Percentiles rank a stretch among this genome's conserved stretches.
Conservation (phyloP, 2,113 vertebrate species). For the Ceyx melanurus region DNA sequence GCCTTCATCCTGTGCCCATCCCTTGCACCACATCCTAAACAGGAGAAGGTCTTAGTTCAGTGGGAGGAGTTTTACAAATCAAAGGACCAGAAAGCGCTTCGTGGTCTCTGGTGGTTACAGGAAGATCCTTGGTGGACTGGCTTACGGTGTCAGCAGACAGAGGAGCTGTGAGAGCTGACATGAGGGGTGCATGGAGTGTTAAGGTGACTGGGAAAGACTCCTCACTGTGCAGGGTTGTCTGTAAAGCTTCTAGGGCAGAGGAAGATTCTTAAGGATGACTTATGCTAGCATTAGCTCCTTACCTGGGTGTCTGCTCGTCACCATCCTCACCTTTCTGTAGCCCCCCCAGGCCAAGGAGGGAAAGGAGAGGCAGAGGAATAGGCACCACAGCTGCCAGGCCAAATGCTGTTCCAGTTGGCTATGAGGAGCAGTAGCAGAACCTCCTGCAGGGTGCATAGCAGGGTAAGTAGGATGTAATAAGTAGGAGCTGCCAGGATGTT, state of each 20-base stretch:
- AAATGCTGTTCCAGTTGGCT: not conserved
- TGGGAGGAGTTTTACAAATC: not conserved
- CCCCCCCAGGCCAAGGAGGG: not conserved
- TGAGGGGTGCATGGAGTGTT: rapidly evolving
- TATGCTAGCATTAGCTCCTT: not conserved
- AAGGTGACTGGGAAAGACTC: not conserved
- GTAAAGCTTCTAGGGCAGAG: not conserved
- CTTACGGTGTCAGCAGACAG: not conserved
- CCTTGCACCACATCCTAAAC: not conserved
- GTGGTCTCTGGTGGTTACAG: not conserved
- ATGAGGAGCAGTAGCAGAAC: not conserved
- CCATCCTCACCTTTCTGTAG: not conserved
- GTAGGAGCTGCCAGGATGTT: not conserved
- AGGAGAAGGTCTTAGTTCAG: not conserved
- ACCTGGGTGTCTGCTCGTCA: not conserved
- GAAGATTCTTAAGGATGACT: not conserved
- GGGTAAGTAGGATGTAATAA: not conserved
- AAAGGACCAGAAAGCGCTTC: not conserved
- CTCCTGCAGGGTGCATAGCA: not conserved
- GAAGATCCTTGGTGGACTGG: not conserved
- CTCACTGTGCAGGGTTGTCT: not conserved
- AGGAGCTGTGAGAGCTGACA: not conserved
- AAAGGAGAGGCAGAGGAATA: not conserved
- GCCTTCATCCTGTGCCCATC: not conserved
- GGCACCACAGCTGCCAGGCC: rapidly evolving